A percentile compares a stretch with the other conserved stretches of the same genome.
These are phyloP conservation scores for Heliothis virescens DNA, from an alignment of 1,140 invertebrate species.

Conservation along the genomic window DNA sequence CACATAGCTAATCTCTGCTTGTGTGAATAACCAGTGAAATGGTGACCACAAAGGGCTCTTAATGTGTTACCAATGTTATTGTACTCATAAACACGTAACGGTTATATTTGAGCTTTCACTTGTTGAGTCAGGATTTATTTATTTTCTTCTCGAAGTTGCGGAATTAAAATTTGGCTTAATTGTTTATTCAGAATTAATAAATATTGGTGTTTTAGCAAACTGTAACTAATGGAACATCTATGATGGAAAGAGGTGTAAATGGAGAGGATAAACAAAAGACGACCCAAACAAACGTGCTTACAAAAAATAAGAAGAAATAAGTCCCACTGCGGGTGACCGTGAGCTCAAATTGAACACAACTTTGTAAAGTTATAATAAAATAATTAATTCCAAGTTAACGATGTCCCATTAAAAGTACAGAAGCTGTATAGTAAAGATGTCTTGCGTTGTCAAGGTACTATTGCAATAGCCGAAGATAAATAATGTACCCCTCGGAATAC, in stretches of 20 bases:
- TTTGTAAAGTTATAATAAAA: conserved; percentile 28
- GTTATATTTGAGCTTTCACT: neutral
- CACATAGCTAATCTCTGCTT: conserved; percentile 25
- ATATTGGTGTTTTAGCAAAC: no score
- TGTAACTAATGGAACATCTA: no score
- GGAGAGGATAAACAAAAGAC: neutral
- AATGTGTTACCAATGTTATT: neutral
- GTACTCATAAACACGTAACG: neutral
- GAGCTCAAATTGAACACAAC: conserved; percentile 13
- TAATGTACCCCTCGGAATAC: neutral
- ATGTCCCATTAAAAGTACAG: conserved; percentile 33
- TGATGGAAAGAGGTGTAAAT: neutral
- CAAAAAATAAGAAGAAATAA: conserved; percentile 22
- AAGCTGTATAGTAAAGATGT: conserved; percentile 34
- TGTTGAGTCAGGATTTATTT: neutral
- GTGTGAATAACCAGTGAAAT: conserved; percentile 30
- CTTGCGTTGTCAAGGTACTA: conserved; percentile 28
- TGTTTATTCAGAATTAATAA: no score
- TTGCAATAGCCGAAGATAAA: conserved; percentile 35
- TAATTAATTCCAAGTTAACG: conserved; percentile 41
- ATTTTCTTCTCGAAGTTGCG: no score
- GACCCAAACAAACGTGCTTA: neutral
- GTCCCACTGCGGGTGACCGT: conserved; percentile 5
- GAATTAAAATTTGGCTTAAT: no score
- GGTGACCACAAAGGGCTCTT: conserved; percentile 10